Evolutionary conservation across 2,113 vertebrate species (phyloP).

Genomic region (Atractosteus spatula): DNA sequence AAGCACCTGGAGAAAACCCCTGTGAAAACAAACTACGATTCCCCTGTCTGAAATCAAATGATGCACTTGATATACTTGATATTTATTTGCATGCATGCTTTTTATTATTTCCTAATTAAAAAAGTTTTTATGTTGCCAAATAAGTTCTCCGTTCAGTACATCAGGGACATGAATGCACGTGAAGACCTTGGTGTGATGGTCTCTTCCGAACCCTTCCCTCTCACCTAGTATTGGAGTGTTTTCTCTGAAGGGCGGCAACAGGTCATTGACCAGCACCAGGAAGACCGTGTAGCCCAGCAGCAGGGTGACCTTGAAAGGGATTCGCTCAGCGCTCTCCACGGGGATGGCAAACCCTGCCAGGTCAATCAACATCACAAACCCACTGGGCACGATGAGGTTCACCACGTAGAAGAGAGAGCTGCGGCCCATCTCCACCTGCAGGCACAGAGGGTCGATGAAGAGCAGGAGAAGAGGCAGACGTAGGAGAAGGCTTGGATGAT

Average conservation of each 20-base stretch:
- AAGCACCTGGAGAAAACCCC: too few species aligned
- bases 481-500: neutral
- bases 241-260: conserved; percentile 27
- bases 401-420: conserved; percentile 29
- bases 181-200: too few species aligned
- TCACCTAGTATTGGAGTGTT: conserved; percentile 25
- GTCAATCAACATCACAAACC: conserved; percentile 27
- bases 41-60: too few species aligned
- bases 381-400: conserved; percentile 30
- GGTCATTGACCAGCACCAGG: conserved; percentile 25
- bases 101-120: too few species aligned
- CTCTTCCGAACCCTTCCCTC: neutral
- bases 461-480: neutral
- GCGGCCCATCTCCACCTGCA: conserved; percentile 21
- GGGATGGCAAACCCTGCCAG: conserved; percentile 21
- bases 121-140: too few species aligned
- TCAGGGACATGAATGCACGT: too few species aligned
- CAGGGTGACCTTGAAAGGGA: conserved; percentile 30
- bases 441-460: neutral
- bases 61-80: too few species aligned
- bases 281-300: conserved; percentile 30
- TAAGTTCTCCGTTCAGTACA: too few species aligned
- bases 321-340: conserved; percentile 17
- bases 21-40: too few species aligned
- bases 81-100: neutral